Base-by-base conservation (phyloP, 2,797 vertebrate genomes). In the Eurystomus glaucurus region DNA sequence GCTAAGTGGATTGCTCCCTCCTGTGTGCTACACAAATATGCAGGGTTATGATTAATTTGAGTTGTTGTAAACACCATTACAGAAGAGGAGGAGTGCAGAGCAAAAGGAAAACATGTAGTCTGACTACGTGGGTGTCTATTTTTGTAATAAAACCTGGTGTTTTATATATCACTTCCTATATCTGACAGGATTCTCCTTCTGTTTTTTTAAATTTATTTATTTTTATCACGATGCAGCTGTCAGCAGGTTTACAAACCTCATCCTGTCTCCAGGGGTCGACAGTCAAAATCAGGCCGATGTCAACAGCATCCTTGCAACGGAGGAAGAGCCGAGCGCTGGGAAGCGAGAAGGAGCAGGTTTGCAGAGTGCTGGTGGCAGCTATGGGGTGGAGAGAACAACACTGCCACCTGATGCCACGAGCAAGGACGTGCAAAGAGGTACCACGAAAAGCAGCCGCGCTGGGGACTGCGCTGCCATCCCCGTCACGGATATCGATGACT, bases 211-310 rank as follows among this genome's bases (percentile, higher is more conserved):
- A 19, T 41, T 55, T 55, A 21, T 50, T 68, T 37, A 23, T 90
- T 75, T 90, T 55, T 50, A 94, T 95, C n/a, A 46, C 50, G 55
- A 55, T 70, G 46, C 98, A 99, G 99, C 98, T 98, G 98, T 98
- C 97, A 98, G 98, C 95, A 97, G 97, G 88, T 98, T 98, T 89
- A 98, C 98, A 92, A 98, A 96, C 94, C 93, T 98, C 85, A 98
- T 98, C 68, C 96, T 98, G 92, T 98, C 98, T 69, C 98, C 98
- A 9, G 97, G 97, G 65, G 78, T 93, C 50, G 98, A 98, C 52
- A 92, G 92, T 84, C 58, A 94, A n/a, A 58, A 92, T 82, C 97
- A 91, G 71, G 51, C 68, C 26, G 97, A 97, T 58, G 61, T 94
- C 84, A 90, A 96, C 74, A 92, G 35, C 91, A 39, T 85, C 62